Conservation (phyloP, 2,797 vertebrate species). For the Lerista edwardsae region DNA sequence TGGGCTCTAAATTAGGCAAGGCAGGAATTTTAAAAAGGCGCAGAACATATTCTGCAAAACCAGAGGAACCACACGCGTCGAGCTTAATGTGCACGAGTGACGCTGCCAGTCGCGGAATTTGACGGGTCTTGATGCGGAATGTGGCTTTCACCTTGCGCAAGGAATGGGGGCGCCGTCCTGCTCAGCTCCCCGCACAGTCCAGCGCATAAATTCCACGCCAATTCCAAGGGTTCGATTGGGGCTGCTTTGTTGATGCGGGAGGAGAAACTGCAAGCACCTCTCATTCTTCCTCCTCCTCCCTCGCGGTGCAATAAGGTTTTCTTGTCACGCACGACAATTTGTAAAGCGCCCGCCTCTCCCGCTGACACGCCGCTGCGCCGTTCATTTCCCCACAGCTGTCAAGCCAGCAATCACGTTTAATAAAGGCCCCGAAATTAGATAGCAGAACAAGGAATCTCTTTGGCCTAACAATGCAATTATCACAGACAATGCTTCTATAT, state of each 20-base stretch:
- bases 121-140: neutral
- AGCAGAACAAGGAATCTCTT: slow-evolving; percentile 53
- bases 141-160: neutral
- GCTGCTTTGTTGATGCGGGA: neutral
- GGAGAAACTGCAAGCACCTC: neutral
- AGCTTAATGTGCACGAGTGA: neutral
- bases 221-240: neutral
- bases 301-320: neutral
- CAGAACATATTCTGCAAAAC: neutral
- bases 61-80: neutral
- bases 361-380: neutral
- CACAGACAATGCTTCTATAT: slow-evolving; percentile 56
- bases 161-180: neutral
- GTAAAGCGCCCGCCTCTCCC: neutral
- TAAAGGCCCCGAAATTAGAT: slow-evolving; percentile 67
- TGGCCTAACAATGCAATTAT: slow-evolving; percentile 70
- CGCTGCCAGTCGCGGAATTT: neutral
- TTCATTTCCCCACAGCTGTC: slow-evolving; percentile 49
- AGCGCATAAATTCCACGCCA: neutral
- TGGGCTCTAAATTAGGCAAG: too few species aligned
- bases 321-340: slow-evolving; percentile 17
- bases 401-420: slow-evolving; percentile 64
- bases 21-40: neutral
- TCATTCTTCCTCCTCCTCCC: neutral
- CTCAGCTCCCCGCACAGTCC: neutral